Percentiles rank a stretch among this genome's conserved stretches.
Evolutionary conservation across 53 echinoderm and acorn worm species (phyloP).

Genomic region (Pentamera pediparva): DNA sequence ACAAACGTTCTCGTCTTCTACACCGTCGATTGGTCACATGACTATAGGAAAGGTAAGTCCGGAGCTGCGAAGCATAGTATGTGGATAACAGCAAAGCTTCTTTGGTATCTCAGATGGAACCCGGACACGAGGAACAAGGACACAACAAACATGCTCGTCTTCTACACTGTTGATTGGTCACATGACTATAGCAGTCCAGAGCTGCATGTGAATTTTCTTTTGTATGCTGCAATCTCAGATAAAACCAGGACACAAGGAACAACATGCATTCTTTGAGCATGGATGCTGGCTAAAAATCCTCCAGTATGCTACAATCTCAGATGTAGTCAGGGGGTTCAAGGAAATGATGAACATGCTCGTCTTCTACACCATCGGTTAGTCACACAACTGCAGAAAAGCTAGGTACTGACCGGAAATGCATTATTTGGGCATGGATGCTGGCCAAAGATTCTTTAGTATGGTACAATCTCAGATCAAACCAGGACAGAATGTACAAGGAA

Average conservation of each 20-base stretch:
- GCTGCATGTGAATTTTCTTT: too few relatives aligned
- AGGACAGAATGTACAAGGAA: too few relatives aligned
- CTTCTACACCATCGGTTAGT: slow-evolving; percentile 76
- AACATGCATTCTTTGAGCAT: too few relatives aligned
- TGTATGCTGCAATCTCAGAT: too few relatives aligned
- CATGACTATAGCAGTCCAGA: slow-evolving; percentile 90
- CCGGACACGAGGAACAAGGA: slow-evolving; percentile 60
- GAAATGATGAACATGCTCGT: slow-evolving; percentile 77
- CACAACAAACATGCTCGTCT: slow-evolving; percentile 71
- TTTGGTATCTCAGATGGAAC: too few relatives aligned
- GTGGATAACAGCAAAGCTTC: background rate
- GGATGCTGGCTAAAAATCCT: too few relatives aligned
- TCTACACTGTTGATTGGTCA: slow-evolving; percentile 77
- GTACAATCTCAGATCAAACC: too few relatives aligned
- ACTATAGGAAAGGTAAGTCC: slow-evolving; percentile 73
- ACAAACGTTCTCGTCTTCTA: slow-evolving; percentile 79
- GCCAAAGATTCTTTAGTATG: background rate
- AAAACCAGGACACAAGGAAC: too few relatives aligned
- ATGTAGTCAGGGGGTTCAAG: too few relatives aligned
- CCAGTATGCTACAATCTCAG: too few relatives aligned
- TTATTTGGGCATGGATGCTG: background rate
- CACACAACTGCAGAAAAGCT: slow-evolving; percentile 84
- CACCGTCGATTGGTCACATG: slow-evolving; percentile 83
- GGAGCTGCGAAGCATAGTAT: too few relatives aligned
- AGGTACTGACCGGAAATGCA: slow-evolving; percentile 11